Evolutionary conservation across 2,888 invertebrate species (phyloP), one percentile per base, ranked within the genome.

Genomic region (Trissonchulus sp.): DNA sequence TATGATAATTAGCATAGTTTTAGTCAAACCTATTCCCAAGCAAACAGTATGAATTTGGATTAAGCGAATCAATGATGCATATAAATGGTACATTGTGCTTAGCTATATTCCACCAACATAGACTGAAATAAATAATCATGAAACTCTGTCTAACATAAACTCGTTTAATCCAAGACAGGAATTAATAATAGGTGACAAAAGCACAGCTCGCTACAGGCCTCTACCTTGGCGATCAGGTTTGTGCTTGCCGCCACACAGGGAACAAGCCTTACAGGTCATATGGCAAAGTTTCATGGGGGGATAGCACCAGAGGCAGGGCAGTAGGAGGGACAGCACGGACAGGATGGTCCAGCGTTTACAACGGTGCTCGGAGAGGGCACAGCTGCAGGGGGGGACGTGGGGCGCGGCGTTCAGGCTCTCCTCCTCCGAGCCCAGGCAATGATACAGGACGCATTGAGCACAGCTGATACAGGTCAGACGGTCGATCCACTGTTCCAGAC

Each of bases 231-330:
- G 2, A 23, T 3, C 63, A 1, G 76, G 38, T 79, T 85, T 84
- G 82, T 95, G 95, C 80, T 89, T 89, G 2, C 93, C 93, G 75
- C 94, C 95, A 81, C 93, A 93, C 76, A 92, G 85, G 77, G 91
- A 91, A 83, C 93, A 92, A 74, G 89, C 88, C 78, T 91, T 89
- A 73, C 93, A 93, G 82, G 92, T 91, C 87, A 90, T 89, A 87
- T 94, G 94, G 83, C 91, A 90, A 81, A 92, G 90, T 81, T 91
- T 90, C 78, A 95, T 88, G 77, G 94, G 93, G 81, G 91, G 90
- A 88, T 96, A 96, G 87, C 93, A 92, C 89, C 95, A 96, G 82
- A 97, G 88, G 86, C 96, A 96, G 80, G 96, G 96, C 83, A 95
- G 91, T 81, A 95, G 87, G 79, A 94, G 86, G 77, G 93, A 92